Evolutionary conservation across 2,888 invertebrate genomes (phyloP), one percentile per base, ranked within the genome.

Genomic region (Drosophila birchii): DNA sequence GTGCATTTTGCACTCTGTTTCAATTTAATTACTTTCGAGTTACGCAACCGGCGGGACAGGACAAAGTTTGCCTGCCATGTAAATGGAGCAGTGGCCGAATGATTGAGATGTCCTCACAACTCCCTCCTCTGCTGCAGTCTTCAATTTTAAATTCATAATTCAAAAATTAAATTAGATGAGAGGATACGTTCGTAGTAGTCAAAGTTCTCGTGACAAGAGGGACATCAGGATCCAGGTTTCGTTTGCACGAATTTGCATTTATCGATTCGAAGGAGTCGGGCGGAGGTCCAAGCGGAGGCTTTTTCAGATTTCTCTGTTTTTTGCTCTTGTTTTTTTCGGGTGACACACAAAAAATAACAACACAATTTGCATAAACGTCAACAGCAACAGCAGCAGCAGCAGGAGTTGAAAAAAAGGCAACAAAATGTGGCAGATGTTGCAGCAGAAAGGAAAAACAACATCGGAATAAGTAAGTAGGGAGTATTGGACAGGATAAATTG

Each of bases 21-120:
- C 77, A 78, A 86, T 86, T 84, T 86, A 85, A 85, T 85, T 85
- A 85, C 85, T 86, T 85, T 86, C 72, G 82, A 85, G 81, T 81
- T 83, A 83, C 78, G 81, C 81, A 83, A 81, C 75, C 32, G 29
- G 29, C 20, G 43, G 66, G 57, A 56, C 38, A 83, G 81, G 83
- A 82, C 76, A 69, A 86, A 82, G 74, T 84, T 85, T 78, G 60
- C 59, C 44, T 38, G 60, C 51, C 39, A 51, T 64, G 64, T 62
- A 67, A 64, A 75, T 73, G 63, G 59, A 77, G 77, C 78, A 70
- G 56, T 60, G 45, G 60, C 45, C 55, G 29, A 39, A 59, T 54
- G 56, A 60, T 55, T 73, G 61, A 75, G 72, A 43, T 61, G 72
- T 43, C 51, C 56, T 36, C 44, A 49, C 53, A 53, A 36, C 23